Conservation (phyloP, 2,888 invertebrate species). For the Plebejus argus region DNA sequence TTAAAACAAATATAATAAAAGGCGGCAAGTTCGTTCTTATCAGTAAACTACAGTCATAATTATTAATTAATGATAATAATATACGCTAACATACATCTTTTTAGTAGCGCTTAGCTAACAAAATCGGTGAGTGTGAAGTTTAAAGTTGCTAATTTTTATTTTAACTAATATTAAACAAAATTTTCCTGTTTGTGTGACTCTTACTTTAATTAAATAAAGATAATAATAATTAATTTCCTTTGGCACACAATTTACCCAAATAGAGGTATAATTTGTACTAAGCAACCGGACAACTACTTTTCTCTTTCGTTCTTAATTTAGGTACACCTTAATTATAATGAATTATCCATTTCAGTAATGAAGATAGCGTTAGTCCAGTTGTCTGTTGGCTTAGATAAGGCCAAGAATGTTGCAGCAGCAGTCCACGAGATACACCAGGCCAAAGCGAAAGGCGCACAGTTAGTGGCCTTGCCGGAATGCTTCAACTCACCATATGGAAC, state of each 20-base stretch:
- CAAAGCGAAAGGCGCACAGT: slow-evolving; percentile 81
- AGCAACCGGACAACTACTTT: too few species aligned
- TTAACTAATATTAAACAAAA: background rate
- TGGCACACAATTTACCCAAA: too few species aligned
- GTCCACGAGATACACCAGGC: slow-evolving; percentile 86
- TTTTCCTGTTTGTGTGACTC: background rate
- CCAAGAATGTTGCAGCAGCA: slow-evolving; percentile 87
- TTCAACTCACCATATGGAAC: slow-evolving; percentile 97
- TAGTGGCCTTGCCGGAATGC: slow-evolving; percentile 89
- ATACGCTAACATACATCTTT: background rate
- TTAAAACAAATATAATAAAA: background rate
- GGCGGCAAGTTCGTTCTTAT: slow-evolving; percentile 1
- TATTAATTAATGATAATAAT: background rate
- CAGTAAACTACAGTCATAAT: slow-evolving; percentile 13
- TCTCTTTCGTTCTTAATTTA: too few species aligned
- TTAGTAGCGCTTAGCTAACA: background rate
- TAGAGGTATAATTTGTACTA: too few species aligned
- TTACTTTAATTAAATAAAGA: background rate
- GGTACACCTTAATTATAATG: background rate
- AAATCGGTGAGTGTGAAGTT: background rate
- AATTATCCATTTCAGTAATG: slow-evolving; percentile 72
- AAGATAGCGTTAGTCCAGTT: slow-evolving; percentile 92
- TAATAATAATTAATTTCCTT: too few species aligned
- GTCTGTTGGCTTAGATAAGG: slow-evolving; percentile 87
- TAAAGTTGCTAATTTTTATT: background rate